A percentile compares a stretch with the other conserved stretches of the same genome.
phyloP scores from a whole-genome alignment of 2,888 invertebrate genomes.

The Ferdinandea cuprea region DNA sequence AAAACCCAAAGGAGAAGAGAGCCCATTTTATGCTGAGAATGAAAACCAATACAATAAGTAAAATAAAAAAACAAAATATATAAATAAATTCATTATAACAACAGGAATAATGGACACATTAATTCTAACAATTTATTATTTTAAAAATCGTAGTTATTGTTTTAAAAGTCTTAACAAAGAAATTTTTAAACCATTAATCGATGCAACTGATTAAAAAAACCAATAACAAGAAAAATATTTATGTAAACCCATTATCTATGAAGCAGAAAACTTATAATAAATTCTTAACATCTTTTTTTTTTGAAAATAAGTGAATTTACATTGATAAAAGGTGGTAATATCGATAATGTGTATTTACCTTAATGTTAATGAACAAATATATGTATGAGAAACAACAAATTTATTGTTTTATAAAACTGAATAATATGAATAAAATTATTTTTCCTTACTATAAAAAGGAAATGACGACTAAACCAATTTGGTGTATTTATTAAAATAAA shows the following conservation, averaged over 20 bases:
- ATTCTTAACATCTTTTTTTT: slow-evolving; percentile 11
- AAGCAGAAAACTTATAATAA: too few relatives aligned
- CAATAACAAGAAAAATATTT: neutral
- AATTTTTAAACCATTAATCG: slow-evolving; percentile 23
- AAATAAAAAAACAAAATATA: neutral
- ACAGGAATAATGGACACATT: slow-evolving; percentile 27
- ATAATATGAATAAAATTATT: slow-evolving; percentile 48
- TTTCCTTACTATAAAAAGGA: slow-evolving; percentile 33
- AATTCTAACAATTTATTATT: slow-evolving; percentile 23
- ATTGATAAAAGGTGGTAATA: slow-evolving; percentile 2
- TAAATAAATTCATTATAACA: slow-evolving; percentile 19
- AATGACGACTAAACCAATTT: slow-evolving; percentile 10
- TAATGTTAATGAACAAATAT: neutral
- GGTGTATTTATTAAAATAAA: neutral
- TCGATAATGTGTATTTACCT: too few relatives aligned
- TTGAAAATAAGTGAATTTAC: neutral
- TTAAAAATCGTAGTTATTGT: slow-evolving; percentile 14
- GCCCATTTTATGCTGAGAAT: slow-evolving; percentile 6
- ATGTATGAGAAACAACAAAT: slow-evolving; percentile 32
- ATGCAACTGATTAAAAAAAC: slow-evolving; percentile 4
- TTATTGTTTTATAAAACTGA: slow-evolving; percentile 47
- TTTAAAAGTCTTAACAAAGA: slow-evolving; percentile 7
- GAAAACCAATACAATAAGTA: slow-evolving; percentile 46
- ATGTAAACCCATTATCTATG: slow-evolving; percentile 8
- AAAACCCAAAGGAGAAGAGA: slow-evolving; percentile 14